Percentiles rank a stretch among this genome's conserved stretches.
These are phyloP conservation scores for Hyperopisus bebe DNA, from an alignment of 2,113 vertebrate species.

Conservation along the genomic window DNA sequence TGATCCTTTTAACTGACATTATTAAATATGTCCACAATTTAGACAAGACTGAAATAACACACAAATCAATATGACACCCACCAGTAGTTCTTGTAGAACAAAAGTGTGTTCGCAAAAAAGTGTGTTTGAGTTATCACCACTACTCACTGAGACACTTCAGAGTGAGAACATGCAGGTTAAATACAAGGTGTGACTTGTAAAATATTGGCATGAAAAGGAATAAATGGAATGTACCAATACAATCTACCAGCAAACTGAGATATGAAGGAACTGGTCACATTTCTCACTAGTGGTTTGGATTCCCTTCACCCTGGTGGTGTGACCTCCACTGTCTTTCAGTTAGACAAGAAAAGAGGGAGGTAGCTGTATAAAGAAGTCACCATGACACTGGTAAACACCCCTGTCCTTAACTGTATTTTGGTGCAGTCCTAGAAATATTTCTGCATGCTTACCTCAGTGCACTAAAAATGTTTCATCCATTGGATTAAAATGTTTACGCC, in stretches of 20 bases:
- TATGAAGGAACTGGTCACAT: neutral
- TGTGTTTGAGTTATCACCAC: neutral
- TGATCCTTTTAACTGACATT: neutral
- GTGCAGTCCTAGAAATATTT: constrained; percentile 31
- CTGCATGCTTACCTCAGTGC: constrained; percentile 58
- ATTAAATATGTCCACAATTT: neutral
- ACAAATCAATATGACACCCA: neutral
- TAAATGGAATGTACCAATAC: neutral
- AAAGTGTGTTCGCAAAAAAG: neutral
- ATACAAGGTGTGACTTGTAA: neutral
- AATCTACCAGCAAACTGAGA: neutral
- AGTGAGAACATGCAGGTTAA: neutral
- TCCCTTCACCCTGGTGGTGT: neutral
- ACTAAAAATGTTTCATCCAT: constrained; percentile 40
- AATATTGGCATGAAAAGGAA: neutral
- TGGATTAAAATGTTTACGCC: constrained; percentile 28
- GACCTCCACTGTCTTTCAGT: neutral
- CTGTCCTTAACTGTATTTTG: neutral
- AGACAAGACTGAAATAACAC: neutral
- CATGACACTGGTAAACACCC: neutral
- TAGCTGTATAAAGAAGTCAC: neutral
- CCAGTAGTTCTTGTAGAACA: neutral
- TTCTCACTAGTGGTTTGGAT: neutral
- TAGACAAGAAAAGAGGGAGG: neutral
- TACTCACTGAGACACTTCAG: neutral